Conservation (phyloP, 2,113 vertebrate genomes). For the Macrotus californicus region DNA sequence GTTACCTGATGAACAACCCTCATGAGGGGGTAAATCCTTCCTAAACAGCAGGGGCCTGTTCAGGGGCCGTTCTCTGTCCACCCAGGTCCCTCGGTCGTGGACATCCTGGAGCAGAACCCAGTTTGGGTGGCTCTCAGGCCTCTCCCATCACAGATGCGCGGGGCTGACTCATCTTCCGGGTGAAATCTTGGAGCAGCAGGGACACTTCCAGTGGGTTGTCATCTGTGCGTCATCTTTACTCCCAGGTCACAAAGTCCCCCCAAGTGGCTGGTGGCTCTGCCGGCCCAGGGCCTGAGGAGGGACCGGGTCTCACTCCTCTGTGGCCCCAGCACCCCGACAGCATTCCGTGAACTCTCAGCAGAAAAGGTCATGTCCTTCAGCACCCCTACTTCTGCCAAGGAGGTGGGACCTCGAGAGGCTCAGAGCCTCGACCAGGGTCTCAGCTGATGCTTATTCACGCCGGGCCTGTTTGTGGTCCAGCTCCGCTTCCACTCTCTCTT, state of each 20-base stretch:
- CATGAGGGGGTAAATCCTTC: rapidly evolving
- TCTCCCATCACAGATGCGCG: background rate
- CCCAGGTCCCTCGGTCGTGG: background rate
- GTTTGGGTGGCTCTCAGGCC: background rate
- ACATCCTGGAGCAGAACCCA: rapidly evolving
- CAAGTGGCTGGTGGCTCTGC: background rate
- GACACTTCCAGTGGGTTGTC: background rate
- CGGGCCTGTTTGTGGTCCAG: rapidly evolving
- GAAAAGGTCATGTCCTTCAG: rapidly evolving
- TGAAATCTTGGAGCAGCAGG: background rate
- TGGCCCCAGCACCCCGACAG: rapidly evolving
- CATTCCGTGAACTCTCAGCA: rapidly evolving
- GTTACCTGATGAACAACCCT: background rate
- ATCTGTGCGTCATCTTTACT: background rate
- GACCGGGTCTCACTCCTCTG: rapidly evolving
- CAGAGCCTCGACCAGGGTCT: rapidly evolving
- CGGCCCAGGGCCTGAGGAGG: background rate
- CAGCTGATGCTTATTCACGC: rapidly evolving
- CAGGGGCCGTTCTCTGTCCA: background rate
- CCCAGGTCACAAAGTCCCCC: background rate
- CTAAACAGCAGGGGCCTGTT: rapidly evolving
- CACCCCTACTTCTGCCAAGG: background rate
- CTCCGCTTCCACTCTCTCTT: rapidly evolving
- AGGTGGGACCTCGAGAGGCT: rapidly evolving
- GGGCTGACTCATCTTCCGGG: rapidly evolving